A percentile compares a stretch with the other conserved stretches of the same genome.
phyloP scores from a whole-genome alignment of 2,888 invertebrate genomes.

The Mycalesis mineus region DNA sequence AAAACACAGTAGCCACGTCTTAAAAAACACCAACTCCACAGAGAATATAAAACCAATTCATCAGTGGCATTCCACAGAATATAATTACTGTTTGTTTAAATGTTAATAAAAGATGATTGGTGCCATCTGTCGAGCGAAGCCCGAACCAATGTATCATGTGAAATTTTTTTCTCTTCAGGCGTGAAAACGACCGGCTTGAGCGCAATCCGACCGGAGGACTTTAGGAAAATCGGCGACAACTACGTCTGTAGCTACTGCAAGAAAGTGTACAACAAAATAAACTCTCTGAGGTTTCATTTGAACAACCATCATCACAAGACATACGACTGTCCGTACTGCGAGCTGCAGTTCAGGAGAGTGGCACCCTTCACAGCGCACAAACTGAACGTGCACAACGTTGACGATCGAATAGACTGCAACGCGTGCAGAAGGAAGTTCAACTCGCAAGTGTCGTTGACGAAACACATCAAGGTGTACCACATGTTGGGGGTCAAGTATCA shows the following conservation, averaged over 20 bases:
- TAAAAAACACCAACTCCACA: too few species aligned
- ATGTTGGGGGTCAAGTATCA: conserved; percentile 57
- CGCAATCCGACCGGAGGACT: conserved; percentile 44
- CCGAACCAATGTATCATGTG: neutral
- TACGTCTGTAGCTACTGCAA: conserved; percentile 48
- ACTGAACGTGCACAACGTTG: conserved; percentile 48
- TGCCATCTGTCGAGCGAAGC: too few species aligned
- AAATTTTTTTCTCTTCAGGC: conserved; percentile 50
- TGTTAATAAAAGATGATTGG: too few species aligned
- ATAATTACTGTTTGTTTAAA: too few species aligned
- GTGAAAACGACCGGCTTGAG: conserved; percentile 34
- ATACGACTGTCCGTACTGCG: conserved; percentile 44
- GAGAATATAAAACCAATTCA: too few species aligned
- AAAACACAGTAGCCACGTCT: too few species aligned
- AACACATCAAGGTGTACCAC: conserved; percentile 57
- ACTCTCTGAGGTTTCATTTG: conserved; percentile 47
- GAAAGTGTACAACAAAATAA: conserved; percentile 44
- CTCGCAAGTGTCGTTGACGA: conserved; percentile 45
- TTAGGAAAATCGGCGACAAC: conserved; percentile 38
- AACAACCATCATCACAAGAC: conserved; percentile 52
- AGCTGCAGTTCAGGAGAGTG: conserved; percentile 46
- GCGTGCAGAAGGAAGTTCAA: conserved; percentile 58
- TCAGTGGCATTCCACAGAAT: too few species aligned
- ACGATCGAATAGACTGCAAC: conserved; percentile 56
- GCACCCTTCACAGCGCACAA: conserved; percentile 49